phyloP scores from a whole-genome alignment of 2,113 vertebrate genomes.

The Empidonax traillii region DNA sequence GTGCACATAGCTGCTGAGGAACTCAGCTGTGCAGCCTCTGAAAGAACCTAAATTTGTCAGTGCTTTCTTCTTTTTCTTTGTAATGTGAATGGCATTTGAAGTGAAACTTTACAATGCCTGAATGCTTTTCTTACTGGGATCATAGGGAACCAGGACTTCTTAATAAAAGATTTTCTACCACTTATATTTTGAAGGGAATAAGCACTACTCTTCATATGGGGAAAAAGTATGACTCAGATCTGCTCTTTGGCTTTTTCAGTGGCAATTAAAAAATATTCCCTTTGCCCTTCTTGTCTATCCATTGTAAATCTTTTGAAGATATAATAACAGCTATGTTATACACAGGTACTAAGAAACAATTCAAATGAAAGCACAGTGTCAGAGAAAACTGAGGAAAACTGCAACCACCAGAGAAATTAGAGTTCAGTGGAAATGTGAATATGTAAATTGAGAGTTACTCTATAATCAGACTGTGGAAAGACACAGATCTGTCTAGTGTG shows the following conservation, averaged over 20 bases:
- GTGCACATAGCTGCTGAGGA: background rate
- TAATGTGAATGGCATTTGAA: background rate
- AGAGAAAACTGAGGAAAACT: background rate
- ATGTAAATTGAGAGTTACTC: background rate
- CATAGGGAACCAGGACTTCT: background rate
- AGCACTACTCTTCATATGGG: background rate
- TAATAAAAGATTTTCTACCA: background rate
- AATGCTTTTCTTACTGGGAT: background rate
- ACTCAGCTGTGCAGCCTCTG: background rate
- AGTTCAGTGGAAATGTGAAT: background rate
- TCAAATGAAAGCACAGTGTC: background rate
- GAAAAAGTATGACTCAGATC: background rate
- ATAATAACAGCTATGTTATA: background rate
- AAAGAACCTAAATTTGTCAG: background rate
- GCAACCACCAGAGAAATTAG: background rate
- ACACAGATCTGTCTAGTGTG: background rate
- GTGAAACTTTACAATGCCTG: background rate
- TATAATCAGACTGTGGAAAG: background rate
- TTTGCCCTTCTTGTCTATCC: background rate
- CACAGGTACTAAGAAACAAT: background rate
- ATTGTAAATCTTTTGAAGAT: background rate
- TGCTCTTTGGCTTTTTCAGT: background rate
- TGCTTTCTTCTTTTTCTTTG: background rate
- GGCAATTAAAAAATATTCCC: background rate
- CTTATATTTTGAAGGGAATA: background rate